Evolutionary conservation across 2,797 vertebrate species (phyloP), one percentile per base, ranked within the genome.

Genomic region (Diplodus puntazzo): DNA sequence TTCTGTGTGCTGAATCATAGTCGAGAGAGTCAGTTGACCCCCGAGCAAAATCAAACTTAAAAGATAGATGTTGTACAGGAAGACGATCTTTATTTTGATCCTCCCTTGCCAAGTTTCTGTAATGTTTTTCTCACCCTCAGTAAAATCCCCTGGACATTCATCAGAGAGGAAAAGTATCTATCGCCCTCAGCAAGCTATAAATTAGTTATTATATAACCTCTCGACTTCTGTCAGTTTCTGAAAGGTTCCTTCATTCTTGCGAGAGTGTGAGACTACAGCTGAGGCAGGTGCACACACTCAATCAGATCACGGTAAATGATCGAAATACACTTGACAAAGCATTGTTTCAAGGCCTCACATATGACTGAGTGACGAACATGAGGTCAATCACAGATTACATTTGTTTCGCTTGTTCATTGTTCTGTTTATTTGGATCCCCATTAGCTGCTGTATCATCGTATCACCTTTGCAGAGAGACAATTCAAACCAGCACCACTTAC

Each of bases 1-100:
- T 30, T 54, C 43, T 69, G 27, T 71, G 39, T 73, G 61, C 65
- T 65, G 65, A 82, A 34, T 82, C 59, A 72, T 30, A 42, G 63
- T 23, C 39, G 46, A 27, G 21, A 50, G n/a, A 43, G 14, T 11
- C 73, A 72, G 23, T 63, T 2, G 2, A 52, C 46, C 39, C 39
- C 16, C 1, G 18, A 52, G 62, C 39, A 55, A 57, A 67, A 60
- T 14, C 39, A 46, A 62, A 58, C 30, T 46, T 21, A 57, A 82
- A 80, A 70, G 65, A 70, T 60, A n/a, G 23, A 75, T 21, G 49
- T 68, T 64, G n/a, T 11, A 67, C 55, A 42, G 14, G 11, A 63
- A 79, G 49, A 39, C 48, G 11, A 55, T 67, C 21, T 71, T 27
- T 69, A 54, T 78, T 62, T 60, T 67, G 13, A 79, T 49, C 45